phyloP scores from a whole-genome alignment of 2,797 vertebrate species.

The Mus minutoides region DNA sequence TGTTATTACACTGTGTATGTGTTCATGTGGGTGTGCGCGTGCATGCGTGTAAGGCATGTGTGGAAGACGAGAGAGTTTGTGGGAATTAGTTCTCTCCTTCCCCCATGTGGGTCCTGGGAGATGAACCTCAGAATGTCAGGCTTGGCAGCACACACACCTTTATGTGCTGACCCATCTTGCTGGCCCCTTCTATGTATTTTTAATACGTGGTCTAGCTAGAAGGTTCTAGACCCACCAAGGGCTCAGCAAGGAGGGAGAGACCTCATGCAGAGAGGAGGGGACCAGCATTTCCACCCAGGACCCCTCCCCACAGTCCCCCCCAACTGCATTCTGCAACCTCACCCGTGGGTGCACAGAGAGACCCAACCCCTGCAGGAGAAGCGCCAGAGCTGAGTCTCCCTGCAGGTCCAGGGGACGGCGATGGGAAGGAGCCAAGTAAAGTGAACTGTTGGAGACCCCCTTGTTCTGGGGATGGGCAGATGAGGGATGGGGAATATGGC shows the following conservation, averaged over 20 bases:
- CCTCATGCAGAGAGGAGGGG: neutral
- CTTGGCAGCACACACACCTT: too few species aligned
- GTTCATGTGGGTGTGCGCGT: rapidly evolving
- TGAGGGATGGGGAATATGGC: neutral
- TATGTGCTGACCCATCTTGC: too few species aligned
- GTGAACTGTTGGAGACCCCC: constrained; percentile 94
- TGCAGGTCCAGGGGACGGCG: constrained; percentile 91
- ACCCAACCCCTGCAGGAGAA: constrained; percentile 69
- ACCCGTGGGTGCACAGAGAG: constrained; percentile 32
- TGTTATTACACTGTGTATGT: neutral
- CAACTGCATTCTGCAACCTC: constrained; percentile 33
- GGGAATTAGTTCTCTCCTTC: neutral
- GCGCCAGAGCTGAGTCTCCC: constrained; percentile 89
- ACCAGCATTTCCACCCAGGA: neutral
- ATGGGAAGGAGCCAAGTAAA: constrained; percentile 94
- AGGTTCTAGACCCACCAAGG: neutral
- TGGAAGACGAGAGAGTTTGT: neutral
- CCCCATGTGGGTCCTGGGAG: neutral
- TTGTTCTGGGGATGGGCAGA: constrained; percentile 88
- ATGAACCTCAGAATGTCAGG: neutral
- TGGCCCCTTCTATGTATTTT: neutral
- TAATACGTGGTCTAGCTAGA: neutral
- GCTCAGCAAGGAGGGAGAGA: neutral
- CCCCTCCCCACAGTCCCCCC: neutral
- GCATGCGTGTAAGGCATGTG: neutral